Evolutionary conservation across 2,113 vertebrate species (phyloP).

Genomic region (Coracopsis vasa): DNA sequence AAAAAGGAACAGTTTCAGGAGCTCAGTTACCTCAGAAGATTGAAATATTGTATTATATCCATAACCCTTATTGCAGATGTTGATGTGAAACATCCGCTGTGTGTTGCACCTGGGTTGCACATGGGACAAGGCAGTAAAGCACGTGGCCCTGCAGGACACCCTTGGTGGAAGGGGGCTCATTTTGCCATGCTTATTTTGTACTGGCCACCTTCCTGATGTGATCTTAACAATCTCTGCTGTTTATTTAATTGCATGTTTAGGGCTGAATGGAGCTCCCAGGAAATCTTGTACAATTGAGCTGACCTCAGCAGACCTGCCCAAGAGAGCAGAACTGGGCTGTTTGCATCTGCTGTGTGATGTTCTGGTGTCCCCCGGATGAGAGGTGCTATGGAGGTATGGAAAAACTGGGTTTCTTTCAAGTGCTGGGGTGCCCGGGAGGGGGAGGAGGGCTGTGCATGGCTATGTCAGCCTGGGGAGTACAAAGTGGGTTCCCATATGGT

Average conservation of each 20-base stretch:
- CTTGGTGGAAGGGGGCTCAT: not conserved
- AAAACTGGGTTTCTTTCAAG: not conserved
- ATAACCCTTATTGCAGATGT: not conserved
- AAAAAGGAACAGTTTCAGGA: not conserved
- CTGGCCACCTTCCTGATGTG: not conserved
- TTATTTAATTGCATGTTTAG: not conserved
- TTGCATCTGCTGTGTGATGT: not conserved
- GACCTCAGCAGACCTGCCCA: not conserved
- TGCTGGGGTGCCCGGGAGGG: not conserved
- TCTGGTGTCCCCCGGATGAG: not conserved
- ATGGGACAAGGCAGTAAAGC: not conserved
- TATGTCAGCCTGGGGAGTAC: slow-evolving; percentile 13
- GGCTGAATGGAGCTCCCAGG: not conserved
- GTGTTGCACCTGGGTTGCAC: too few relatives aligned
- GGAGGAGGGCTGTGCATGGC: not conserved
- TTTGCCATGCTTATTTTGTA: not conserved
- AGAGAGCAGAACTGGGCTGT: not conserved
- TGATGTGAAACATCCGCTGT: not conserved
- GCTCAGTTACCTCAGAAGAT: not conserved
- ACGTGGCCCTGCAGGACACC: fast-evolving
- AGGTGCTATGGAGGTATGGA: not conserved
- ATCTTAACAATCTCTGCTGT: not conserved
- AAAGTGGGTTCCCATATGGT: slow-evolving; percentile 37
- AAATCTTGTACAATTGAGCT: not conserved
- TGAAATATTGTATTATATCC: fast-evolving